These are phyloP conservation scores for Bugula neritina DNA, from an alignment of 2,888 invertebrate species.

Conservation along the genomic window DNA sequence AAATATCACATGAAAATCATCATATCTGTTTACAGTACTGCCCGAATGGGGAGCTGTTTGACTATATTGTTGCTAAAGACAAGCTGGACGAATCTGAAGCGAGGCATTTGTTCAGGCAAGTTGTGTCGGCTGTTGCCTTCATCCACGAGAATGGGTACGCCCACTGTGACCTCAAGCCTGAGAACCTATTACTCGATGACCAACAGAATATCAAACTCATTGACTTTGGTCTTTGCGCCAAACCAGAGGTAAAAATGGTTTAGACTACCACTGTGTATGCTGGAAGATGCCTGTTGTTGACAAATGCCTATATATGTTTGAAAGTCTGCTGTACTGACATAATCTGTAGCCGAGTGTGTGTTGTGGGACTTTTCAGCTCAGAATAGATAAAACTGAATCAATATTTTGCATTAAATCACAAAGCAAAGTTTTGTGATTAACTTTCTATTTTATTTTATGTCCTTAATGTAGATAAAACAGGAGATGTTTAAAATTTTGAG, in stretches of 20 bases:
- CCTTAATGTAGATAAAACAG: no score
- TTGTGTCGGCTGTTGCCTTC: slow-evolving; percentile 71
- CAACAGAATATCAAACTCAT: slow-evolving; percentile 71
- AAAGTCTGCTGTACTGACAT: no score
- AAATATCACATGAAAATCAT: no score
- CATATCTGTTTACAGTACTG: slow-evolving; percentile 63
- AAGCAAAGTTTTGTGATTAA: no score
- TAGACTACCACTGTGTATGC: neutral
- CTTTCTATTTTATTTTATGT: no score
- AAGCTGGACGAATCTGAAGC: slow-evolving; percentile 68
- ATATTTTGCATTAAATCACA: no score
- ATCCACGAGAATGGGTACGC: slow-evolving; percentile 70
- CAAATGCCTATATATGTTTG: no score
- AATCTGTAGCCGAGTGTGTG: no score
- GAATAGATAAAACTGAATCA: no score
- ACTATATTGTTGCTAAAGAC: slow-evolving; percentile 73
- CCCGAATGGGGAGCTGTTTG: slow-evolving; percentile 75
- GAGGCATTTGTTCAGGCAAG: slow-evolving; percentile 70
- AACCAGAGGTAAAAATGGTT: slow-evolving; percentile 51
- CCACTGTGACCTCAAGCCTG: slow-evolving; percentile 77
- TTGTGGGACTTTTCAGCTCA: no score
- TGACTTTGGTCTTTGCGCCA: slow-evolving; percentile 76
- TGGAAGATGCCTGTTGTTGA: no score
- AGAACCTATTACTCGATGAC: slow-evolving; percentile 70
- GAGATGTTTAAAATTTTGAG: no score